Conservation (phyloP, 2,797 vertebrate species). For the Melopsittacus undulatus region DNA sequence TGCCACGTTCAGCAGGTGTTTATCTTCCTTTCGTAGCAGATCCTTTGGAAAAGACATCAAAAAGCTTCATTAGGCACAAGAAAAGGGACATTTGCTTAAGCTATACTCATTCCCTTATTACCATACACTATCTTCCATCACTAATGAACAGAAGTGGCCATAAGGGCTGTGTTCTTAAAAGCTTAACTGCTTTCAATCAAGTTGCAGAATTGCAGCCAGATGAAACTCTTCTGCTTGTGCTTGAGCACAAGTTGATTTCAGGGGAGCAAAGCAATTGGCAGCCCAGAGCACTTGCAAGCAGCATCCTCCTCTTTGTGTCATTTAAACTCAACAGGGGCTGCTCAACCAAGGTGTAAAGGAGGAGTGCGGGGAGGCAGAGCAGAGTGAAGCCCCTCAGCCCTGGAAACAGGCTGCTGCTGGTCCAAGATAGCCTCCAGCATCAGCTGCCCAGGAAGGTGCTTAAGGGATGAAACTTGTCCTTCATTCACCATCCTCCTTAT, state of each 20-base stretch:
- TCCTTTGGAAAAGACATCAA: background rate
- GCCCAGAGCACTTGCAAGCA: background rate
- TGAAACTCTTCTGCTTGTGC: background rate
- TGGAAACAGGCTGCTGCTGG: background rate
- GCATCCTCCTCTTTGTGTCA: background rate
- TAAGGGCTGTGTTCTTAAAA: background rate
- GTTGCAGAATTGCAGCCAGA: background rate
- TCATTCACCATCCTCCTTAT: background rate
- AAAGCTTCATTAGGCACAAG: background rate
- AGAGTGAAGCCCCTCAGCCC: background rate
- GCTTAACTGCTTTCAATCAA: background rate
- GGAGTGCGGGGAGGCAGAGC: background rate
- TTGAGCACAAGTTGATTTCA: background rate
- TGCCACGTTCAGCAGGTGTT: background rate
- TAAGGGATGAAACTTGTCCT: background rate
- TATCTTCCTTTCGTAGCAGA: background rate
- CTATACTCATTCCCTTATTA: background rate
- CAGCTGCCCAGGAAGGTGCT: background rate
- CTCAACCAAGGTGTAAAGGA: fast-evolving
- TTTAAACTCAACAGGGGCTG: background rate
- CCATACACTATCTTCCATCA: background rate
- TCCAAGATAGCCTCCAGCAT: background rate
- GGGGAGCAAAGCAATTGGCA: fast-evolving
- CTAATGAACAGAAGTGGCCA: background rate
- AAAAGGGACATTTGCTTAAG: background rate